phyloP scores from a whole-genome alignment of 2,113 vertebrate genomes.

The Dasyprocta punctata region DNA sequence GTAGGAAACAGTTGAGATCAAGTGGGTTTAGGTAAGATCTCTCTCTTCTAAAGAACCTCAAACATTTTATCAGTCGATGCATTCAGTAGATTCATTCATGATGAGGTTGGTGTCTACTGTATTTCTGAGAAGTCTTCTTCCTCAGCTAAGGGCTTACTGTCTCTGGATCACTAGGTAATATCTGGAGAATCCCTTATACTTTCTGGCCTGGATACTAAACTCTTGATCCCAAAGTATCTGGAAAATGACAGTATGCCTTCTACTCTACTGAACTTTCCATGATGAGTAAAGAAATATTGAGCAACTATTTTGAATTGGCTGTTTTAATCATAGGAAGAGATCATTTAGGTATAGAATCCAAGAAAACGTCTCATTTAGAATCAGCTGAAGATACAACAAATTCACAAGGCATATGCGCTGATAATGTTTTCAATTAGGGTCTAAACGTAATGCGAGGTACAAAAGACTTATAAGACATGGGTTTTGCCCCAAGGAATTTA shows the following conservation, averaged over 20 bases:
- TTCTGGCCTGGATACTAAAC: slow-evolving; percentile 26
- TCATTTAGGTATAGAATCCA: slow-evolving; percentile 8
- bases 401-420: background rate
- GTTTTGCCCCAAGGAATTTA: background rate
- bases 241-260: background rate
- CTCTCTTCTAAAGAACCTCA: background rate
- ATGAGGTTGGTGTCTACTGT: accelerated
- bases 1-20: background rate
- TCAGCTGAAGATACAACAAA: background rate
- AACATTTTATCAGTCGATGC: background rate
- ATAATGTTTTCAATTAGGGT: background rate
- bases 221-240: slow-evolving; percentile 38
- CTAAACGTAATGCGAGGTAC: background rate
- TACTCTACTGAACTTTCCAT: background rate
- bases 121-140: background rate
- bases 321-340: slow-evolving; percentile 51
- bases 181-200: background rate
- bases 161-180: background rate
- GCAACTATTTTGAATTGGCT: background rate
- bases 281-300: background rate
- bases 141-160: background rate
- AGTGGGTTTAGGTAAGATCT: background rate
- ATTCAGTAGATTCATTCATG: background rate
- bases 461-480: background rate
- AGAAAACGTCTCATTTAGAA: slow-evolving; percentile 50